Conservation (phyloP, 2,113 vertebrate species). For the Petaurus breviceps region DNA sequence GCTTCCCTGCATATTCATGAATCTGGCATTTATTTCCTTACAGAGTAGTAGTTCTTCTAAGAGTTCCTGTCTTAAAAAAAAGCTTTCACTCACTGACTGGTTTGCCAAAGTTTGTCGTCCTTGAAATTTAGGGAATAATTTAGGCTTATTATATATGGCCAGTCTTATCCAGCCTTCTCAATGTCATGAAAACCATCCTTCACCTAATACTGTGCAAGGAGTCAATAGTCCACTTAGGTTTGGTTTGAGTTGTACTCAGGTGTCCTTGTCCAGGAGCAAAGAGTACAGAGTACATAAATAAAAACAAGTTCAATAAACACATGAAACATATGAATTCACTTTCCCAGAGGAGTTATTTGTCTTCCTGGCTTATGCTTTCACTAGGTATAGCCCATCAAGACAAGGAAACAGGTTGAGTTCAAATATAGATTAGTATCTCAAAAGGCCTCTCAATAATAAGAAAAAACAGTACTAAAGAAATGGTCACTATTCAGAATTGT, state of each 20-base stretch:
- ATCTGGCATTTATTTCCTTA: background rate
- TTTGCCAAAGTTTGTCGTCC: background rate
- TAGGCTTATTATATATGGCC: background rate
- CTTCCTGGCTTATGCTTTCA: background rate
- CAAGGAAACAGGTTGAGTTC: background rate
- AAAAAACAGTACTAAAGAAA: background rate
- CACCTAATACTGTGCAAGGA: background rate
- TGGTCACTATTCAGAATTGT: background rate
- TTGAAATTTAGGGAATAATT: background rate
- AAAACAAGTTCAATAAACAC: background rate
- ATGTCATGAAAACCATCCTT: background rate
- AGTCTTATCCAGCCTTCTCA: background rate
- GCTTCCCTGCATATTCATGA: background rate
- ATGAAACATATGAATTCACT: background rate
- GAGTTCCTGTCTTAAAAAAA: background rate
- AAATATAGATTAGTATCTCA: background rate
- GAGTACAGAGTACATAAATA: background rate
- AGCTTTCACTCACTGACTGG: background rate
- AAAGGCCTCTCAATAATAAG: background rate
- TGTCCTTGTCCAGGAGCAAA: background rate
- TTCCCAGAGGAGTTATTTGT: background rate
- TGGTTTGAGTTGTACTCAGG: background rate
- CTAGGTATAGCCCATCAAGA: background rate
- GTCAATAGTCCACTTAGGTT: background rate
- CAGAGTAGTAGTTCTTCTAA: background rate